Percentiles rank a stretch among this genome's conserved stretches.
These are phyloP conservation scores for Xylophagus ater DNA, from an alignment of 2,888 invertebrate species.

Conservation along the genomic window DNA sequence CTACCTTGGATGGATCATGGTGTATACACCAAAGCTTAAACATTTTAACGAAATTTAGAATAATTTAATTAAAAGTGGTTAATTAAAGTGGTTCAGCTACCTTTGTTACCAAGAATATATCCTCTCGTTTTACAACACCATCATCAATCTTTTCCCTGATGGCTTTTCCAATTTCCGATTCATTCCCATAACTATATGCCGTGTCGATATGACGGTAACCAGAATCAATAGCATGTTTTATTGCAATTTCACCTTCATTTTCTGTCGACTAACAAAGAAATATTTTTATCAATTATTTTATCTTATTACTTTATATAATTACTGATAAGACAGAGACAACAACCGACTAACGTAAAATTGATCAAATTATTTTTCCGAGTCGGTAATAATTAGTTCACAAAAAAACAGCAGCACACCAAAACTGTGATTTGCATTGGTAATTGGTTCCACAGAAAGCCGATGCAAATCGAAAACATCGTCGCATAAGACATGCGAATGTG, in stretches of 20 bases:
- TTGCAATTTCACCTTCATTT: conserved; percentile 48
- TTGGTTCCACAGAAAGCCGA: not conserved
- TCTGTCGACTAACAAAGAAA: conserved; percentile 44
- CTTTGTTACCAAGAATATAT: conserved; percentile 35
- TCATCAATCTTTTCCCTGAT: conserved; percentile 37
- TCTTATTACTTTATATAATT: not conserved
- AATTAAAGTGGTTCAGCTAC: conserved; percentile 18
- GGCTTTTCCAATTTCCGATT: conserved; percentile 38
- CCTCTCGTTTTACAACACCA: conserved; percentile 38
- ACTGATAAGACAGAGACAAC: not conserved
- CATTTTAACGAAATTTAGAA: not conserved
- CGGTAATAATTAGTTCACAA: not conserved
- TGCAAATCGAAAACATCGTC: too few species aligned
- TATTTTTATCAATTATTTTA: not conserved
- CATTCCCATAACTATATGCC: conserved; percentile 43
- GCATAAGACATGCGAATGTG: too few species aligned
- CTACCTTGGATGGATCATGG: conserved; percentile 67
- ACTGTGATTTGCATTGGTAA: not conserved
- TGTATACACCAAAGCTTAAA: conserved; percentile 74
- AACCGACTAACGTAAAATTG: not conserved
- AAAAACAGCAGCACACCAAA: too few species aligned
- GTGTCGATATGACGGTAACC: conserved; percentile 47
- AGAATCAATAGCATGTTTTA: conserved; percentile 40
- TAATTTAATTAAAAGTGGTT: not conserved
- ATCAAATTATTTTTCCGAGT: not conserved